A percentile compares a stretch with the other conserved stretches of the same genome.
Conservation (phyloP, 2,888 invertebrate genomes). For the Apotomis betuletana region DNA sequence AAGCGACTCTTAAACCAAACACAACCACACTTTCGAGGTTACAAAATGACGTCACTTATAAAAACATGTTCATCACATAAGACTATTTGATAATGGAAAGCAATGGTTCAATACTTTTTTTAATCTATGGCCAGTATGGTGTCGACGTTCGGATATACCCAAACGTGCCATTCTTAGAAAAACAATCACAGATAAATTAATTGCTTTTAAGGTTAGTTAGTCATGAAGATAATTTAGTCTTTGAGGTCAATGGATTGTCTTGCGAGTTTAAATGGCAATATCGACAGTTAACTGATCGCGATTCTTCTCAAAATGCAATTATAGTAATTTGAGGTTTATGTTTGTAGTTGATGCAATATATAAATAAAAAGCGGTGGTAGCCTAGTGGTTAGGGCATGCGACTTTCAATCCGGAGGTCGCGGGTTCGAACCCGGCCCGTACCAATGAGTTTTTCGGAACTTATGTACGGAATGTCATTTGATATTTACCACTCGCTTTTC, state of each 20-base stretch:
- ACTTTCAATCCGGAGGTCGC: no score
- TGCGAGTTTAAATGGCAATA: background rate
- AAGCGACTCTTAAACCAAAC: background rate
- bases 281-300: background rate
- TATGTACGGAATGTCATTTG: no score
- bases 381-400: no score
- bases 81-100: background rate
- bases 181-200: constrained; percentile 27
- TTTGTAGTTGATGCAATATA: no score
- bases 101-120: constrained; percentile 9
- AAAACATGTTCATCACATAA: background rate
- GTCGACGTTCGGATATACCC: constrained; percentile 22
- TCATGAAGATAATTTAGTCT: constrained; percentile 16
- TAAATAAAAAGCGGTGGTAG: no score
- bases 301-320: no score
- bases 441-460: no score
- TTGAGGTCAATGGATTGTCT: constrained; percentile 12
- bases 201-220: constrained; percentile 17
- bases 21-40: background rate
- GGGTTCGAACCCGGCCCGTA: no score
- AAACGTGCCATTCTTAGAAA: constrained; percentile 25
- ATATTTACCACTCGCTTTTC: no score
- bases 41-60: background rate
- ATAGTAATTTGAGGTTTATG: no score
- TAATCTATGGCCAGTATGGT: background rate